These are phyloP conservation scores for Hyles euphorbiae DNA, from an alignment of 1,140 invertebrate genomes.

Conservation along the genomic window DNA sequence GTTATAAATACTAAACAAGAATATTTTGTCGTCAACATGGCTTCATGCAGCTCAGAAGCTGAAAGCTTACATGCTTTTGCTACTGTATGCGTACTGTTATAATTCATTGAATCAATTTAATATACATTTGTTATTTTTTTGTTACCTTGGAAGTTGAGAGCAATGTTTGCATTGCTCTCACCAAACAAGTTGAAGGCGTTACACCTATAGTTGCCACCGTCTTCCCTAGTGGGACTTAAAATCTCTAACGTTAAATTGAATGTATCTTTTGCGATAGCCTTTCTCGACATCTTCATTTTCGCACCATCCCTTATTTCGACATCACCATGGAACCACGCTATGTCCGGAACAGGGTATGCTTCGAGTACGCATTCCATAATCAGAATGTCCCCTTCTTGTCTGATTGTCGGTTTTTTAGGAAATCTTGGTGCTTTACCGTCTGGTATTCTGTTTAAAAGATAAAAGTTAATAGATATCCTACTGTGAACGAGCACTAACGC, in stretches of 20 bases:
- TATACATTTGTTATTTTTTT: conserved; percentile 13
- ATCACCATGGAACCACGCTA: conserved; percentile 95
- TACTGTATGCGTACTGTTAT: conserved; percentile 70
- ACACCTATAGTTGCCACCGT: conserved; percentile 98
- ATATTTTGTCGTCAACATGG: conserved; percentile 8
- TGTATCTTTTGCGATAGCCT: conserved; percentile 90
- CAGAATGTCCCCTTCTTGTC: conserved; percentile 94
- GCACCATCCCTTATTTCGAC: conserved; percentile 87
- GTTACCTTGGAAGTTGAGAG: conserved; percentile 98
- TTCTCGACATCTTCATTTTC: conserved; percentile 91
- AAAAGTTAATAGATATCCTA: conserved; percentile 25
- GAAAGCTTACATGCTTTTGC: conserved; percentile 56
- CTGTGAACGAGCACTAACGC: conserved; percentile 11
- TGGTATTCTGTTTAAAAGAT: conserved; percentile 85
- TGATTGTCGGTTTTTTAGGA: conserved; percentile 97
- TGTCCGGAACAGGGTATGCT: conserved; percentile 95
- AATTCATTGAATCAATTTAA: conserved; percentile 20
- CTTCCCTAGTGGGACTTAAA: conserved; percentile 93
- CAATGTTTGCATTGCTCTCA: conserved; percentile 99
- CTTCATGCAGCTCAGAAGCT: conserved; percentile 58
- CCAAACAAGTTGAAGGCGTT: conserved; percentile 98
- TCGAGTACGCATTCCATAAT: conserved; percentile 97
- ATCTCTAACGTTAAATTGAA: conserved; percentile 95
- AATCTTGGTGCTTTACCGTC: conserved; percentile 96
- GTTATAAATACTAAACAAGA: conserved; percentile 5